Percentiles rank a stretch among this genome's conserved stretches.
Conservation (phyloP, 2,797 vertebrate genomes). For the Petrocephalus sullivani region DNA sequence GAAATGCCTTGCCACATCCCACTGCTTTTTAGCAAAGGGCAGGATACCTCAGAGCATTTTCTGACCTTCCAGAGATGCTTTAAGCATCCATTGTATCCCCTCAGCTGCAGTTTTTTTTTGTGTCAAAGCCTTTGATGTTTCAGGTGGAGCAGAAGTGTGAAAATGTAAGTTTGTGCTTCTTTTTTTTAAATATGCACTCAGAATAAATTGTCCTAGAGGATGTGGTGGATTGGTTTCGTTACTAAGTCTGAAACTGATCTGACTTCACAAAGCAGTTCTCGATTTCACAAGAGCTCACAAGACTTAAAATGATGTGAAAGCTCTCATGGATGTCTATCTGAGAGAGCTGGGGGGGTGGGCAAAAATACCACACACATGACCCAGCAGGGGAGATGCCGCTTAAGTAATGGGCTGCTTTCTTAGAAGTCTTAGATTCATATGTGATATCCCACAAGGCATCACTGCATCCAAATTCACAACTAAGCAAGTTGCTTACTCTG, state of each 20-base stretch:
- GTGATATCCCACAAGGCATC: not conserved
- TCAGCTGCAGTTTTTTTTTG: not conserved
- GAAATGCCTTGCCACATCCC: not conserved
- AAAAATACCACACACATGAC: not conserved
- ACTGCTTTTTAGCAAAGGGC: not conserved
- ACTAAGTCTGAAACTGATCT: constrained; percentile 15
- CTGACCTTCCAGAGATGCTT: not conserved
- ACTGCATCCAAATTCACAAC: not conserved
- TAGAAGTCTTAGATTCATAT: not conserved
- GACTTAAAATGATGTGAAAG: constrained; percentile 6
- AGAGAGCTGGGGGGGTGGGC: not conserved
- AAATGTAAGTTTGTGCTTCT: not conserved
- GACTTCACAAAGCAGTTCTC: constrained; percentile 25
- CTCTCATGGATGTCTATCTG: not conserved
- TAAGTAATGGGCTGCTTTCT: constrained; percentile 14
- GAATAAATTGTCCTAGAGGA: constrained; percentile 15
- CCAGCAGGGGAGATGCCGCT: not conserved
- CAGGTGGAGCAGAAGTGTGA: constrained; percentile 7
- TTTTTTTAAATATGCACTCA: not conserved
- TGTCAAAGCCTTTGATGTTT: not conserved
- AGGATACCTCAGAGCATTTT: not conserved
- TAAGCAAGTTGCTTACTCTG: constrained; percentile 3
- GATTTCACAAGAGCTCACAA: constrained; percentile 8
- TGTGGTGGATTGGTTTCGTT: constrained; percentile 14
- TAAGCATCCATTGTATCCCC: not conserved